phyloP scores from a whole-genome alignment of 2,888 invertebrate species.

The Mesoligia furuncula region DNA sequence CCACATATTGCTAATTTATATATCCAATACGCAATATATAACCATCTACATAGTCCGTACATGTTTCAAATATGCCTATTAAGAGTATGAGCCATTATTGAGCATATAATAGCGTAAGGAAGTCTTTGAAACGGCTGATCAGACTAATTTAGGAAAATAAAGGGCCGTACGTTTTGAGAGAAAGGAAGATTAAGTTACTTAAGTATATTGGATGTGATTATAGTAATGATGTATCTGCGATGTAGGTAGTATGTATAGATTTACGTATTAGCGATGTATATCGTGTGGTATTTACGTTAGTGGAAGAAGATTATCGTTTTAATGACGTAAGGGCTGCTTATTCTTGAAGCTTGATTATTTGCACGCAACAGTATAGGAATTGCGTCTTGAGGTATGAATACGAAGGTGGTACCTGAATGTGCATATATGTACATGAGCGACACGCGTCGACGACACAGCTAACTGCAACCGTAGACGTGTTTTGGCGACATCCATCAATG shows the following conservation, averaged over 20 bases:
- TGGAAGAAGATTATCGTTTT: neutral
- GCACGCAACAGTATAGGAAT: neutral
- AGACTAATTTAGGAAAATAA: conserved; percentile 67
- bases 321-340: neutral
- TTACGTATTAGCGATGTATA: neutral
- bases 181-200: conserved; percentile 67
- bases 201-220: conserved; percentile 67
- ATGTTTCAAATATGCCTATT: conserved; percentile 70
- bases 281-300: neutral
- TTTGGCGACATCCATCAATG: too few species aligned
- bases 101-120: conserved; percentile 71
- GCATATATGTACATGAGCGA: too few species aligned
- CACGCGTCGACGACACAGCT: too few species aligned
- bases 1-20: conserved; percentile 65
- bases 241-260: neutral
- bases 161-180: conserved; percentile 66
- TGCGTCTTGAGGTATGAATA: neutral
- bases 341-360: neutral
- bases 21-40: conserved; percentile 71
- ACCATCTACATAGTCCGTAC: conserved; percentile 63
- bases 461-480: too few species aligned
- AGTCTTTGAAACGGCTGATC: conserved; percentile 64
- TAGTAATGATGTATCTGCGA: conserved; percentile 38
- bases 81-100: conserved; percentile 72
- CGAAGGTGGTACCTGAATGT: neutral